Conservation (phyloP, 2,797 vertebrate species). For the Malacoctenus gilli region DNA sequence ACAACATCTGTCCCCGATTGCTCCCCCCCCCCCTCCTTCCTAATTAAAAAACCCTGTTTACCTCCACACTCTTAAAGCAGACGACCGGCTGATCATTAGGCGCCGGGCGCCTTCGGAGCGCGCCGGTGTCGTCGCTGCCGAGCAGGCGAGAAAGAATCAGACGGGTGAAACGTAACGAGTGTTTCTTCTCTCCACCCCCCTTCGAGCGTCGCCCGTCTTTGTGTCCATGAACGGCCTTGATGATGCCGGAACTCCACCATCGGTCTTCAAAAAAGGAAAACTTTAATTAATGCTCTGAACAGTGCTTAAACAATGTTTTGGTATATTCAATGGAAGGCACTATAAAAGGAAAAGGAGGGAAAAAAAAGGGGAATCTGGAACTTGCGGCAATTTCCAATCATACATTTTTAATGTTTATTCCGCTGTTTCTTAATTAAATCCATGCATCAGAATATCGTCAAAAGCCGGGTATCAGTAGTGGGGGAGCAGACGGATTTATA, state of each 20-base stretch:
- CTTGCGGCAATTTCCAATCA: constrained; percentile 82
- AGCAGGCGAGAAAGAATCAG: constrained; percentile 37
- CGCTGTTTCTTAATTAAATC: constrained; percentile 87
- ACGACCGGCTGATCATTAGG: constrained; percentile 69
- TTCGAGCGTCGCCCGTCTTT: constrained; percentile 40
- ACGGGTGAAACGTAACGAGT: constrained; percentile 37
- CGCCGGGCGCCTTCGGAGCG: constrained; percentile 61
- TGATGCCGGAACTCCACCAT: constrained; percentile 32
- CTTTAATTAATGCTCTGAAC: constrained; percentile 65
- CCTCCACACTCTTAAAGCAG: constrained; percentile 67
- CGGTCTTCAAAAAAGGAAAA: constrained; percentile 20
- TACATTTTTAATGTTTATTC: constrained; percentile 88
- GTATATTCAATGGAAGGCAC: constrained; percentile 51
- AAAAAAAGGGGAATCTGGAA: constrained; percentile 41
- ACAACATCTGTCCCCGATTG: constrained; percentile 74
- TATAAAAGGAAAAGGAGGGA: constrained; percentile 6
- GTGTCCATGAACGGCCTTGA: constrained; percentile 38
- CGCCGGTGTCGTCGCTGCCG: constrained; percentile 1
- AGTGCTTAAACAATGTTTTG: constrained; percentile 73
- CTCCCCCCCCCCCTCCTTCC: constrained; percentile 55
- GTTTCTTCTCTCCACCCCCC: constrained; percentile 17
- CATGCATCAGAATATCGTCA: constrained; percentile 80
- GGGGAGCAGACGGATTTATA: constrained; percentile 49
- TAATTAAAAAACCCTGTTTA: constrained; percentile 78
- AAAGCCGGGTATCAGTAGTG: constrained; percentile 66